Evolutionary conservation across 2,113 vertebrate species (phyloP).

Genomic region (Atrichornis clamosus): DNA sequence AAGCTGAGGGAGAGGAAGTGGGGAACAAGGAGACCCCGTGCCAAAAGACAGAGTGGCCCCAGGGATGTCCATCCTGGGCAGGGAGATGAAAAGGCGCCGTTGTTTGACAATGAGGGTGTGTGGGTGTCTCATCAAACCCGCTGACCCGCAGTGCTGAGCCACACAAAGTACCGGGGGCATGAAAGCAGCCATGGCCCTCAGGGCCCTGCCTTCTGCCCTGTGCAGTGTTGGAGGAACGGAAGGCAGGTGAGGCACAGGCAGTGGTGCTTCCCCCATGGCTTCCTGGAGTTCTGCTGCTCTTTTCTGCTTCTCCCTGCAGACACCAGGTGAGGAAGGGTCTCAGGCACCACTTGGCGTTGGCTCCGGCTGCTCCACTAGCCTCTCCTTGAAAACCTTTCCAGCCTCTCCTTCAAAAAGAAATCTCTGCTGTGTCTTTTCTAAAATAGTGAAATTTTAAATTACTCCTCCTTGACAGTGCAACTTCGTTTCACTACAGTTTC

Average conservation of each 20-base stretch:
- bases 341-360: not conserved
- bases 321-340: not conserved
- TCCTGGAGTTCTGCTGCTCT: not conserved
- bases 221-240: not conserved
- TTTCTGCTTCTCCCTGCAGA: not conserved
- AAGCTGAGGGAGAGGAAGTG: not conserved
- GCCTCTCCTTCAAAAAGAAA: not conserved
- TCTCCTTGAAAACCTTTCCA: not conserved
- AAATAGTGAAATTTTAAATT: not conserved
- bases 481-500: fast-evolving
- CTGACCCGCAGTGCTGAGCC: constrained; percentile 40
- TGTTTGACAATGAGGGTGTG: not conserved
- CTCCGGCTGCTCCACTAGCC: not conserved
- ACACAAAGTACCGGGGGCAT: not conserved
- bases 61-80: not conserved
- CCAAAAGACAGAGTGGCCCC: not conserved
- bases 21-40: not conserved
- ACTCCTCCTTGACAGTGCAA: not conserved
- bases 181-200: not conserved
- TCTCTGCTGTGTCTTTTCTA: not conserved
- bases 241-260: not conserved
- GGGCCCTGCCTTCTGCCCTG: not conserved
- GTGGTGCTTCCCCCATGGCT: not conserved
- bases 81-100: constrained; percentile 47
- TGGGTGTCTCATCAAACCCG: constrained; percentile 39